Percentiles rank a stretch among this genome's conserved stretches.
Evolutionary conservation across 2,888 invertebrate genomes (phyloP).

Genomic region (Hipparchia semele): DNA sequence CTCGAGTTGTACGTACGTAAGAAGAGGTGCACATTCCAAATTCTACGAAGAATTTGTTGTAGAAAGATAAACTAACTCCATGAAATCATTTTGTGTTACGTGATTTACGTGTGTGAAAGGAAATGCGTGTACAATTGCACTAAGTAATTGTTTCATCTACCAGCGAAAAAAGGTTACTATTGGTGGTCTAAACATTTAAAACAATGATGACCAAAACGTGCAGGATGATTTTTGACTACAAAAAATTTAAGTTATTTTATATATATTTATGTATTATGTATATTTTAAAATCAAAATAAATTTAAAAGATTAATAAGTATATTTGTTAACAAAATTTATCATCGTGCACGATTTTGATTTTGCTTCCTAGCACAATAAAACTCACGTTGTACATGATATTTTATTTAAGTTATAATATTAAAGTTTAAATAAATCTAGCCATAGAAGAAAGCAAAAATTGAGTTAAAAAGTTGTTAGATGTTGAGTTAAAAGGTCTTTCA

Average conservation of each 20-base stretch:
- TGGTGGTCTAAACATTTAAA: conserved; percentile 26
- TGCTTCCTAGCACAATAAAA: conserved; percentile 26
- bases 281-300: background rate
- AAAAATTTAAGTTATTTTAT: background rate
- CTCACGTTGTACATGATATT: conserved; percentile 25
- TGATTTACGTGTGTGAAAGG: conserved; percentile 39
- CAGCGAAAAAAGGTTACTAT: conserved; percentile 33
- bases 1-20: background rate
- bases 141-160: conserved; percentile 35
- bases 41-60: background rate
- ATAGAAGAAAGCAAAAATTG: conserved; percentile 1
- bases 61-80: conserved; percentile 33
- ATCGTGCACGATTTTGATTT: conserved; percentile 29
- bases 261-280: too few species aligned
- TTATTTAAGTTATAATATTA: conserved; percentile 9
- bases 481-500: too few species aligned
- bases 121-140: conserved; percentile 36
- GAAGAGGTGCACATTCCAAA: background rate
- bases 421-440: conserved; percentile 24
- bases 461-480: too few species aligned
- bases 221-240: conserved; percentile 17
- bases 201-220: conserved; percentile 29
- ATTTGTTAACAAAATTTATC: background rate
- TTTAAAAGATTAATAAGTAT: too few species aligned
- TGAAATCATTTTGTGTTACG: conserved; percentile 29